Evolutionary conservation across 2,888 invertebrate species (phyloP).

Genomic region (Aelia acuminata): DNA sequence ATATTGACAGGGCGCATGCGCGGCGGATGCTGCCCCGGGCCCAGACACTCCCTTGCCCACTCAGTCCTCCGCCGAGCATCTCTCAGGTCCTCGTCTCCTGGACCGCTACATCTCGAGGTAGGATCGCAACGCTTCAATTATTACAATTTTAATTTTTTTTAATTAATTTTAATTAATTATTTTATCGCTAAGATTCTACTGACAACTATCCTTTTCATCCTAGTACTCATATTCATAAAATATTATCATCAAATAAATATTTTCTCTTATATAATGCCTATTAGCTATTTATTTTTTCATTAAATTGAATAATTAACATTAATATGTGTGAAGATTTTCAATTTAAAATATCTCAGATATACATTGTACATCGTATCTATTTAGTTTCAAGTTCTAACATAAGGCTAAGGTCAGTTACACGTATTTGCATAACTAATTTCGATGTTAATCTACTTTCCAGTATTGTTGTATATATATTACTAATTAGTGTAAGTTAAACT

Average conservation of each 20-base stretch:
- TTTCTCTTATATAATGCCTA: background rate
- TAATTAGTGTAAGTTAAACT: background rate
- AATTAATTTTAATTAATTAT: background rate
- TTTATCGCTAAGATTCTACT: background rate
- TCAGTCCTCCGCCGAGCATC: slow-evolving; percentile 46
- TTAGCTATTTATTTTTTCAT: background rate
- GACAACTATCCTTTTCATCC: background rate
- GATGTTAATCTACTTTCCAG: background rate
- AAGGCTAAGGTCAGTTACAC: background rate
- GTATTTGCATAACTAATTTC: background rate
- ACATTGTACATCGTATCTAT: background rate
- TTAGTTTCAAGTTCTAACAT: background rate
- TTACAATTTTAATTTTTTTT: background rate
- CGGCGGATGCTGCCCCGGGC: slow-evolving; percentile 44
- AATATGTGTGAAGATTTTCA: background rate
- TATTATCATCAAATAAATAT: background rate
- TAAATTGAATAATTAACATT: background rate
- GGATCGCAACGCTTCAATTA: background rate
- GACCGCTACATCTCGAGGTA: slow-evolving; percentile 1
- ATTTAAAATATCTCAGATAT: background rate
- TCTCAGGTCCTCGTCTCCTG: background rate
- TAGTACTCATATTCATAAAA: background rate
- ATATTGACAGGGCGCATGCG: slow-evolving; percentile 1
- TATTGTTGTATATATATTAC: background rate
- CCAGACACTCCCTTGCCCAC: slow-evolving; percentile 45